Conservation (phyloP, 2,113 vertebrate genomes). For the Nesoenas mayeri region DNA sequence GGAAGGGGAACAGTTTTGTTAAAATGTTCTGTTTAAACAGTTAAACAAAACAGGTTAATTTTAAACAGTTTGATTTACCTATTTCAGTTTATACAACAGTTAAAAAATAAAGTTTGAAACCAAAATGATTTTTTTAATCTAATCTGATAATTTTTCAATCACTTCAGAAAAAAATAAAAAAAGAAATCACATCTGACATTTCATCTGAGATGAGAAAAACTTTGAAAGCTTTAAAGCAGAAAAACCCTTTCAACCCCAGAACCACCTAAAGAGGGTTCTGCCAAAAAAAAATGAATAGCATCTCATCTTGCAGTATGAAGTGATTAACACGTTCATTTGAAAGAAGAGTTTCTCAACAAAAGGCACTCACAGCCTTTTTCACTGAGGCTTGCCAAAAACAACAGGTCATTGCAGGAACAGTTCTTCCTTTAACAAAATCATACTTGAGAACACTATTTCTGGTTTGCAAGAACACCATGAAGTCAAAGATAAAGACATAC, state of each 20-base stretch:
- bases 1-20: not conserved
- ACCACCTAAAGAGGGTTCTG: not conserved
- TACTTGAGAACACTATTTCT: not conserved
- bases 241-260: not conserved
- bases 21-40: not conserved
- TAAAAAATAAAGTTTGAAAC: not conserved
- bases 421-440: not conserved
- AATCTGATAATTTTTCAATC: not conserved
- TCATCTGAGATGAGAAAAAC: not conserved
- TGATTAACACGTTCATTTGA: not conserved
- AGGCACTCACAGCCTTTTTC: not conserved
- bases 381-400: not conserved
- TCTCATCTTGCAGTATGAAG: not conserved
- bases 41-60: not conserved
- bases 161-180: not conserved
- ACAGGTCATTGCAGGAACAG: not conserved
- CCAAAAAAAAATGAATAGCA: not conserved
- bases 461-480: not conserved
- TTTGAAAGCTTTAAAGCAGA: not conserved
- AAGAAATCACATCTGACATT: not conserved
- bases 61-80: not conserved
- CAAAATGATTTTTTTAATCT: not conserved
- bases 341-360: not conserved
- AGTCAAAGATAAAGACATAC: not conserved
- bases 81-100: not conserved